Base-by-base conservation (phyloP, 2,888 invertebrate genomes). In the Eulithis prunata region DNA sequence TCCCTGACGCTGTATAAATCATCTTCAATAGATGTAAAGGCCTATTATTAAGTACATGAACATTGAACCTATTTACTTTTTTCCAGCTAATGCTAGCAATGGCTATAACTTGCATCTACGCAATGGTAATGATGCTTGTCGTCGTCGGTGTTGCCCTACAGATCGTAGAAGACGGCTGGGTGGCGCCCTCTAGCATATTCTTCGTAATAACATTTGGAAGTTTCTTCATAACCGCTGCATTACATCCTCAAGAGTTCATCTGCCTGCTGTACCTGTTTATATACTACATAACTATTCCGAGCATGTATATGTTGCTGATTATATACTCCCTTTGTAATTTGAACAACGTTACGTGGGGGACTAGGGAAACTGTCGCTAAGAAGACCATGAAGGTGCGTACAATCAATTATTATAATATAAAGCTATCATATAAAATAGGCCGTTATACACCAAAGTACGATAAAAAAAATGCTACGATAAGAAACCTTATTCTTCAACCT, bases 331-430 rank as follows among this genome's bases (percentile, higher is more conserved):
- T 98, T 36, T 98, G 98, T 83, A 99, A 99, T 85, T 94, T 99
- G 90, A 97, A 99, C 85, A 97, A 98, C 79, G 97, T 99, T 4
- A 96, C 97, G 1, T 99, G 99, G 99, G 99, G 99, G 5, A 99
- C 99, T 0, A 93, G 99, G 68, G 99, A 98, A 85, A 96, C 94
- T 56, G 93, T 94, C 0, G 88, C 89, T 75, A 91, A 92, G 79
- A 90, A 90, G 67, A 85, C 87, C 41, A 74, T 75, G 8, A 91
- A 91, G 87, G 93, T 90, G 71, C 74, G 74, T 41, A 38, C 38
- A 38, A 38, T 38, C 1, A 8, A 38, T 38, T 38, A 38, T 41
- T 41, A 41, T 41, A 10, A 2, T 21, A 21, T 21, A 21, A 21
- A 21, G 21, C 21, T 21, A 21, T 21, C 21, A 21, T n/a, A n/a